Evolutionary conservation across 1,140 invertebrate species (phyloP), one percentile per base, ranked within the genome.

Genomic region (Radopholus similis): DNA sequence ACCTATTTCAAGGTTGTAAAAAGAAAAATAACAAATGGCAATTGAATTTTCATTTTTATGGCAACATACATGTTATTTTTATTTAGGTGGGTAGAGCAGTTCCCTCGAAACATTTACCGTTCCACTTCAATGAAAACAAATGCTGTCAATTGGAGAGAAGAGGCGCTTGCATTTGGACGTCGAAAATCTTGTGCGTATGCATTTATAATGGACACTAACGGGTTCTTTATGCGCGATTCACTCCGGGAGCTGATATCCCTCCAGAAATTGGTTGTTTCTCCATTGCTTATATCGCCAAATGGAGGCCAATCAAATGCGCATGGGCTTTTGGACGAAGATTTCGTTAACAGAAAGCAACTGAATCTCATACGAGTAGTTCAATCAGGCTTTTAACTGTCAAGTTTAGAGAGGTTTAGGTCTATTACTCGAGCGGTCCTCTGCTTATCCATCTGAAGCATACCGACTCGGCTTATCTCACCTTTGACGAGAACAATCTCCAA

Each of bases 391-490:
- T 18, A 32, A 18, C 21, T 26, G 1, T 91, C 77, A 89, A 90
- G 23, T 65, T 67, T 62, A 15, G 11, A 26, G 4, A 28, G 6
- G 90, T 90, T 77, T 60, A 85, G 23, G 93, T 97, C 0, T 91
- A 93, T 0, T 93, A 97, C 91, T 87, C 97, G 2, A 92, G 96
- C 77, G 89, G 90, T 11, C 90, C 90, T 18, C 87, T 97, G 28
- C 80, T 98, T 4, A 87, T 97, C 53, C 85, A 95, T 84, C 82
- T 97, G 59, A 86, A 87, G 53, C 84, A 83, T 57, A 72, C 77
- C 5, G 81, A 83, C 1, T 87, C 90, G 1, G 87, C 90, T 54
- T 79, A 82, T 40, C 85, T 97, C 2, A 90, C 91, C 1, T 97
- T 95, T 81, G 83, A 88, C 57, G 57, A 69, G 86, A 88, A 0